A percentile compares a stretch with the other conserved stretches of the same genome.
Conservation (phyloP, 2,797 vertebrate species). For the Oceanodroma leucorhoa region DNA sequence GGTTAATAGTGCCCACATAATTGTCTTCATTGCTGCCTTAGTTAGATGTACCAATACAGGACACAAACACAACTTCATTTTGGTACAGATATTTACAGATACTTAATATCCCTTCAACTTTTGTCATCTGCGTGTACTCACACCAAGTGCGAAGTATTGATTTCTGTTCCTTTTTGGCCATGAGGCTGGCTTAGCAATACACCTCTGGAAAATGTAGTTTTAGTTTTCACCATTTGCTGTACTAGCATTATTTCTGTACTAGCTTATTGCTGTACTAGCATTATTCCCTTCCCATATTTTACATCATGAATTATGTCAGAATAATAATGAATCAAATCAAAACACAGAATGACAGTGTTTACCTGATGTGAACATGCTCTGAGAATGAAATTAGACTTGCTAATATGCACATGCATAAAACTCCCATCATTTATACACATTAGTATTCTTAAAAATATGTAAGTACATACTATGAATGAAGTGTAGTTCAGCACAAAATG, state of each 20-base stretch:
- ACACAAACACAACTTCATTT: neutral
- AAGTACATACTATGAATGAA: neutral
- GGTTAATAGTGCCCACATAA: neutral
- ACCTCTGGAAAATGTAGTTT: neutral
- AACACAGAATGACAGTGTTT: conserved; percentile 1
- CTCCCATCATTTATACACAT: neutral
- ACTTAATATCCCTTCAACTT: neutral
- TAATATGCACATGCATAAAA: conserved; percentile 1
- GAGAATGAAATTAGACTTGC: neutral
- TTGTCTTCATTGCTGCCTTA: neutral
- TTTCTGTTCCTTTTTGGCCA: neutral
- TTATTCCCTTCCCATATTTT: neutral
- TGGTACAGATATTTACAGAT: neutral
- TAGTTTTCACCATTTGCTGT: neutral
- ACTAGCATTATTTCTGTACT: neutral
- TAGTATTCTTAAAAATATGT: neutral
- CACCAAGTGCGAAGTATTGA: neutral
- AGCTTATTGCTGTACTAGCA: neutral
- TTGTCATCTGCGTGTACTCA: neutral
- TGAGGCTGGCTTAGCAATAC: neutral
- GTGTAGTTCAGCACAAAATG: neutral
- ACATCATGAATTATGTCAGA: neutral
- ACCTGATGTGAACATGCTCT: neutral
- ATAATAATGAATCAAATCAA: conserved; percentile 16
- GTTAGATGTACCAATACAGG: neutral